Percentiles rank a stretch among this genome's conserved stretches.
Conservation (phyloP, 2,888 invertebrate species). For the Drosophila sordidula region DNA sequence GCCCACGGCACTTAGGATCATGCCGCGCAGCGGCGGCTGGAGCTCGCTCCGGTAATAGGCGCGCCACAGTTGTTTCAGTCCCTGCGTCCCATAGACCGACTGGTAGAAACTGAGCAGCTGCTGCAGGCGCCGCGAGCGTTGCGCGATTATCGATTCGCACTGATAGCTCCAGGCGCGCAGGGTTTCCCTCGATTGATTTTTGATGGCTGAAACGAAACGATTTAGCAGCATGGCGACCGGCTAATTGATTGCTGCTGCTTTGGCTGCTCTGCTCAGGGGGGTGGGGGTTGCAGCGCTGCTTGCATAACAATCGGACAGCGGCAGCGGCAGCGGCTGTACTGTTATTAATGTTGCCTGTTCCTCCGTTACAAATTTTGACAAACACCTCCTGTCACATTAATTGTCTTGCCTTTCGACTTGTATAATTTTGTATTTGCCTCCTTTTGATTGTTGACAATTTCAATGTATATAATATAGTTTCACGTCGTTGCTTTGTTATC, state of each 20-base stretch:
- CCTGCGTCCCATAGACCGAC: slow-evolving; percentile 88
- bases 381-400: slow-evolving; percentile 62
- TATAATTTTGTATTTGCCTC: slow-evolving; percentile 51
- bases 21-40: slow-evolving; percentile 86
- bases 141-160: slow-evolving; percentile 87
- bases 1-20: slow-evolving; percentile 87
- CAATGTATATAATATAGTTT: slow-evolving; percentile 10
- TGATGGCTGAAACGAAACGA: slow-evolving; percentile 83
- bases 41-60: slow-evolving; percentile 80
- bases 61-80: slow-evolving; percentile 86
- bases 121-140: slow-evolving; percentile 87
- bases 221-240: slow-evolving; percentile 73
- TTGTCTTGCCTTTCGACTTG: slow-evolving; percentile 41
- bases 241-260: slow-evolving; percentile 51
- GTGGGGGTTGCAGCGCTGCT: slow-evolving; percentile 51
- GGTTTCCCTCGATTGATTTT: slow-evolving; percentile 86
- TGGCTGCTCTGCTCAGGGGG: slow-evolving; percentile 26
- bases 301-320: slow-evolving; percentile 67
- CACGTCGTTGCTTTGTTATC: slow-evolving; percentile 59
- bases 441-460: slow-evolving; percentile 40
- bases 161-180: slow-evolving; percentile 86
- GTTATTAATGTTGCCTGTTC: slow-evolving; percentile 45
- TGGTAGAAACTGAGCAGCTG: slow-evolving; percentile 88
- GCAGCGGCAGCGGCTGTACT: slow-evolving; percentile 46
- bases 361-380: slow-evolving; percentile 50